Evolutionary conservation across 1,140 invertebrate genomes (phyloP), one percentile per base, ranked within the genome.

Genomic region (Meloidogyne floridensis): DNA sequence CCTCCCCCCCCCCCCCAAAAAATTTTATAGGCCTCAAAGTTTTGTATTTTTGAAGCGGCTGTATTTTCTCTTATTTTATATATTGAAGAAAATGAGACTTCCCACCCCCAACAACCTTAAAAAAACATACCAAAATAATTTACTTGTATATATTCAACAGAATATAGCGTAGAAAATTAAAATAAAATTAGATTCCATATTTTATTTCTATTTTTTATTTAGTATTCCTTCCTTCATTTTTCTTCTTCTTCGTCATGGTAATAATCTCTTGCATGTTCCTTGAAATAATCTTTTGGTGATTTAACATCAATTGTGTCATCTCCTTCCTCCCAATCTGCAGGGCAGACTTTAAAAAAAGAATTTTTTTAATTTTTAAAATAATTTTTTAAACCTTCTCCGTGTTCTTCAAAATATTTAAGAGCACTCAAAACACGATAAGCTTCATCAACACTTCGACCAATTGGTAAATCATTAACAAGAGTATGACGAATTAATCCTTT

Each of bases 381-480:
- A 20, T 20, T 20, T 20, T 20, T 20, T 20, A 56, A 20, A 87
- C 85, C 94, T 93, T 97, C 95, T 80, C 96, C 96, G 90, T 97
- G 94, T 90, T 96, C 93, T 83, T 97, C 96, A 72, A 95, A 93
- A 92, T 95, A 97, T 89, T 96, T 94, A 90, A 97, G 95, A 69
- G 96, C 96, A 90, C 96, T 95, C 43, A 98, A 93, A 11, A 97
- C 91, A 82, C 96, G 92, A 11, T 97, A 88, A 1, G 94, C 94
- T 91, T 98, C 96, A 85, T 97, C 95, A 2, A 98, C 95, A 70
- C 94, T 95, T 82, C 96, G 92, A 2, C 96, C 96, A 18, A 98
- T 95, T 0, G 95, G 95, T 85, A 97, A 92, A 92, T 98, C 96
- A 86, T 92, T 92, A 43, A 92, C 87, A 65, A 91, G 90, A 42